Conservation (phyloP, 2,888 invertebrate species). For the Hartigia nigra region DNA sequence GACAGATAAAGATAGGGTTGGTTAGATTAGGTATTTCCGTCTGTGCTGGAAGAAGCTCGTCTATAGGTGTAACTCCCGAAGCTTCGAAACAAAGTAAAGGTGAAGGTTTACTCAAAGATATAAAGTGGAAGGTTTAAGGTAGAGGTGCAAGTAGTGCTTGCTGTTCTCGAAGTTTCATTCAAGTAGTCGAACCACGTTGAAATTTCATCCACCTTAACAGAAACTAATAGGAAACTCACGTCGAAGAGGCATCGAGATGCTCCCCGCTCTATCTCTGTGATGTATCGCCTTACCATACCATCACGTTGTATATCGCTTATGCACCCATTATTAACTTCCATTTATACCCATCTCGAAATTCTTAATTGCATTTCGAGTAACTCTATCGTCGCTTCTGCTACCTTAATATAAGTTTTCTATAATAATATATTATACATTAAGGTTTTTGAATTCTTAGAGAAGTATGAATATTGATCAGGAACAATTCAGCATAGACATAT, state of each 20-base stretch:
- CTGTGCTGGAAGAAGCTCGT: not conserved
- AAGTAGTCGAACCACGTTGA: not conserved
- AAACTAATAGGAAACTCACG: not conserved
- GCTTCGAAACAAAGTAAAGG: not conserved
- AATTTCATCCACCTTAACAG: not conserved
- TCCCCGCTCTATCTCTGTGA: not conserved
- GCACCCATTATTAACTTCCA: not conserved
- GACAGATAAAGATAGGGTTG: not conserved
- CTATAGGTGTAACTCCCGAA: not conserved
- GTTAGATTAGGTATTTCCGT: not conserved
- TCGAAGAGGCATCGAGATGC: not conserved
- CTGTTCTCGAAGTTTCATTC: not conserved
- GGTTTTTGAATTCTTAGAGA: not conserved
- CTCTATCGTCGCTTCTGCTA: not conserved
- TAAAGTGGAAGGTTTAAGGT: not conserved
- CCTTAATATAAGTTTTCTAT: not conserved
- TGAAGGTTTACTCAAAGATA: not conserved
- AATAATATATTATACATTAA: not conserved
- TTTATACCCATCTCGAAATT: not conserved
- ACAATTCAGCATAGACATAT: too few relatives aligned
- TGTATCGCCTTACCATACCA: not conserved
- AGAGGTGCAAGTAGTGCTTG: not conserved
- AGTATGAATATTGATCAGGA: too few relatives aligned
- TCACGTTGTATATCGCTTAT: not conserved
- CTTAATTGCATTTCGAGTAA: not conserved